A percentile compares a stretch with the other conserved stretches of the same genome.
Evolutionary conservation across 2,888 invertebrate genomes (phyloP).

Genomic region (Parthenolecanium corni): DNA sequence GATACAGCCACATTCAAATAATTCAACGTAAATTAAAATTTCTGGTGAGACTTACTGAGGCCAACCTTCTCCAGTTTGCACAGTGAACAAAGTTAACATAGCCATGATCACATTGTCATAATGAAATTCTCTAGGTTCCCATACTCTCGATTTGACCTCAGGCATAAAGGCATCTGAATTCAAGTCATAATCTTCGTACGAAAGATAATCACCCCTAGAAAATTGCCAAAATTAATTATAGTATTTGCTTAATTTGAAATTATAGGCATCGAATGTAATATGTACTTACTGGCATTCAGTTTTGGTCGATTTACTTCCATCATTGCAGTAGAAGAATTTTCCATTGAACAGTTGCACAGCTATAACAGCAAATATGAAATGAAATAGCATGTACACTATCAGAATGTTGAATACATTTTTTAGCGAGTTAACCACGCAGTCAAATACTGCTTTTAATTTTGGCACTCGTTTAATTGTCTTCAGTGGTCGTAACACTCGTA

Average conservation of each 20-base stretch:
- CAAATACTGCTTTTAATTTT: conserved; percentile 99
- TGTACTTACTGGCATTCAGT: conserved; percentile 95
- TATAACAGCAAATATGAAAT: conserved; percentile 99
- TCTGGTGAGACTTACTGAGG: conserved; percentile 84
- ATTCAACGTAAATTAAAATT: too few relatives aligned
- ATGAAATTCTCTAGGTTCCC: conserved; percentile 89
- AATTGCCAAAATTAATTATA: too few relatives aligned
- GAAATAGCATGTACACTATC: conserved; percentile 99
- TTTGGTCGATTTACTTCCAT: conserved; percentile 90
- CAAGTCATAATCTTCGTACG: conserved; percentile 51
- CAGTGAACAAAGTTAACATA: conserved; percentile 97
- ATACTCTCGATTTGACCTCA: conserved; percentile 65
- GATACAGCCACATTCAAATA: not conserved
- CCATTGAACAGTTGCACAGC: conserved; percentile 99
- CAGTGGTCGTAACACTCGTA: conserved; percentile 95
- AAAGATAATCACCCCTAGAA: conserved; percentile 88
- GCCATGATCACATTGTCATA: conserved; percentile 98
- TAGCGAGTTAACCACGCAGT: conserved; percentile 99
- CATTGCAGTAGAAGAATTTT: conserved; percentile 97
- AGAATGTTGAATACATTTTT: conserved; percentile 99
- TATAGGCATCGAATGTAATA: too few relatives aligned
- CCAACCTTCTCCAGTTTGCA: conserved; percentile 99
- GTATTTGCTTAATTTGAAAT: too few relatives aligned
- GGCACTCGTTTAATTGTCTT: conserved; percentile 99
- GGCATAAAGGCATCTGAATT: conserved; percentile 32